Evolutionary conservation across 2,888 invertebrate species (phyloP).

Genomic region (Phengaris arion): DNA sequence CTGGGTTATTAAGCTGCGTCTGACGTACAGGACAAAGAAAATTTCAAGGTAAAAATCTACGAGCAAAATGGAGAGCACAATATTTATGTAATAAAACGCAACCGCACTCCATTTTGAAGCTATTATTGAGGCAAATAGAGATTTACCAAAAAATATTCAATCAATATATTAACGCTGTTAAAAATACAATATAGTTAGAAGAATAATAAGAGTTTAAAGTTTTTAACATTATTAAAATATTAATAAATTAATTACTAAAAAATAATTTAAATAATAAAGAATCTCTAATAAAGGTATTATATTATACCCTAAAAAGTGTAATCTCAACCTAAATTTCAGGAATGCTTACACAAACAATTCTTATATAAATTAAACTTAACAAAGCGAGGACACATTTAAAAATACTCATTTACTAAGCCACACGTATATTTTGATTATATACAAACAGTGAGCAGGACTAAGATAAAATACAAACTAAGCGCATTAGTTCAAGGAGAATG

Average conservation of each 20-base stretch:
- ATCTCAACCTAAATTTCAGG: too few relatives aligned
- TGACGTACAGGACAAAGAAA: conserved; percentile 18
- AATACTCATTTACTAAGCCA: neutral
- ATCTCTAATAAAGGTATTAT: too few relatives aligned
- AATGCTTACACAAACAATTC: too few relatives aligned
- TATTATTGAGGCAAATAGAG: neutral
- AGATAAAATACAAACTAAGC: conserved; percentile 38
- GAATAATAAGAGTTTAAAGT: neutral
- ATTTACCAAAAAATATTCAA: neutral
- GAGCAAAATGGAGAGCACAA: conserved; percentile 20
- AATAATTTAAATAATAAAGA: too few relatives aligned
- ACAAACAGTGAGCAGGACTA: conserved; percentile 8
- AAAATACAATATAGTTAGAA: neutral
- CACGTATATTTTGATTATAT: conserved; percentile 4
- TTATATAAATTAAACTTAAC: neutral
- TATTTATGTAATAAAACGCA: conserved; percentile 24
- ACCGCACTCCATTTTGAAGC: neutral
- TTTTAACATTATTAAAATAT: neutral
- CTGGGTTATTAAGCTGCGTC: conserved; percentile 14
- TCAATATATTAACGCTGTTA: neutral
- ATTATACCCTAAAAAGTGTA: too few relatives aligned
- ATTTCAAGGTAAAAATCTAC: conserved; percentile 18
- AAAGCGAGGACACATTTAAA: neutral
- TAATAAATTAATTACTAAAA: too few relatives aligned
- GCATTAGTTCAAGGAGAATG: conserved; percentile 38